Evolutionary conservation across 2,888 invertebrate species (phyloP).

Genomic region (Phrixothrix hirtus): DNA sequence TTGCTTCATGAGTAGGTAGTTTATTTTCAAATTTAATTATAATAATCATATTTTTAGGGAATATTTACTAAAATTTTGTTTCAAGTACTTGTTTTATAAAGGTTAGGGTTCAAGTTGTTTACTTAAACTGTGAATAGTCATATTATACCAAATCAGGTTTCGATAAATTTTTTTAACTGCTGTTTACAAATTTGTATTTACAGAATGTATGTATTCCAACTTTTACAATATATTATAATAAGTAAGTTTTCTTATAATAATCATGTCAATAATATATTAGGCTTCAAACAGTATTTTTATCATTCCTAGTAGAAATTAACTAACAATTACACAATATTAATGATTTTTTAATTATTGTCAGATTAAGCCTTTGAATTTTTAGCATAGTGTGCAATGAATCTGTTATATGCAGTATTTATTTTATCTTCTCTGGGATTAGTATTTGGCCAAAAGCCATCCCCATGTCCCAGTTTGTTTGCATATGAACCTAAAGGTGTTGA

Average conservation of each 20-base stretch:
- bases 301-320: background rate
- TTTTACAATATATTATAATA: too few relatives aligned
- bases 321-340: background rate
- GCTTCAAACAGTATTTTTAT: background rate
- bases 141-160: too few relatives aligned
- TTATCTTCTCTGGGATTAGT: background rate
- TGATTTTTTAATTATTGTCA: background rate
- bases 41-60: background rate
- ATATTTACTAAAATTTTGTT: background rate
- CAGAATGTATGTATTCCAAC: too few relatives aligned
- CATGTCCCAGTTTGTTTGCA: conserved; percentile 61
- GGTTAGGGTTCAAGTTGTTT: background rate
- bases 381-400: background rate
- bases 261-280: too few relatives aligned
- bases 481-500: conserved; percentile 49
- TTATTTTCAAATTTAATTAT: background rate
- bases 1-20: background rate
- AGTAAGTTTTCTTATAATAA: too few relatives aligned
- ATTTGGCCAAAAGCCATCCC: conserved; percentile 45
- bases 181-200: too few relatives aligned
- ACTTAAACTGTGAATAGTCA: too few relatives aligned
- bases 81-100: background rate
- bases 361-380: background rate
- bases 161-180: too few relatives aligned
- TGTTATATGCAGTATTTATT: background rate